Evolutionary conservation across 2,888 invertebrate species (phyloP).

Genomic region (Eupeodes latifasciatus): DNA sequence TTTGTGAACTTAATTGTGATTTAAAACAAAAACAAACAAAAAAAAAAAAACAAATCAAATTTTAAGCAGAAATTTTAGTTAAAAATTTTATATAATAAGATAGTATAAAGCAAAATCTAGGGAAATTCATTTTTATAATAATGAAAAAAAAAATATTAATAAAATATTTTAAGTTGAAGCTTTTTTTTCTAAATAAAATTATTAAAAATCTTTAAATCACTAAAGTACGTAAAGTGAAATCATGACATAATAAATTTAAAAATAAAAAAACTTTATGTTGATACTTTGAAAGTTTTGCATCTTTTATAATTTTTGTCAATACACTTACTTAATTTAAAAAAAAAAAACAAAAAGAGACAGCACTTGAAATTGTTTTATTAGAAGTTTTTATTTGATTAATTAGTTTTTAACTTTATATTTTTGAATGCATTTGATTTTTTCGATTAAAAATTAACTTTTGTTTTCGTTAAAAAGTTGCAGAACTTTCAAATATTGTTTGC

Average conservation of each 20-base stretch:
- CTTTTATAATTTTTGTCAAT: conserved; percentile 31
- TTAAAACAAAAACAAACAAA: conserved; percentile 38
- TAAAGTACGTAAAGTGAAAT: conserved; percentile 9
- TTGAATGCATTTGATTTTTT: conserved; percentile 6
- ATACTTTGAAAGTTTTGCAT: conserved; percentile 75
- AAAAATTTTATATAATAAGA: conserved; percentile 48
- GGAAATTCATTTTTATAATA: conserved; percentile 38
- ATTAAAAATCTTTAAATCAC: not conserved
- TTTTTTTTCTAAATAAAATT: conserved; percentile 4
- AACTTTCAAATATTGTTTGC: conserved; percentile 73
- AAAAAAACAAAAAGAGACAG: conserved; percentile 27
- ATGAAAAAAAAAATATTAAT: conserved; percentile 7
- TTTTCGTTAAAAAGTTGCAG: conserved; percentile 53
- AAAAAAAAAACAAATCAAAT: not conserved
- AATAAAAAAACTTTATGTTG: conserved; percentile 42
- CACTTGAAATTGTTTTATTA: conserved; percentile 72
- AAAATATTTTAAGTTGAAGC: conserved; percentile 11
- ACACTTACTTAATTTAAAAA: not conserved
- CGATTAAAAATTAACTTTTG: not conserved
- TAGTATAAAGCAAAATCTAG: conserved; percentile 7
- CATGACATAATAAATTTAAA: not conserved
- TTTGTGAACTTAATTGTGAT: conserved; percentile 61
- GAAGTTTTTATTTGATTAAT: not conserved
- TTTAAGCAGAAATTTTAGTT: conserved; percentile 7
- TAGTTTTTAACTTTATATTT: conserved; percentile 18